Percentiles rank a stretch among this genome's conserved stretches.
Conservation (phyloP, 2,888 invertebrate species). For the Isoperla grammatica region DNA sequence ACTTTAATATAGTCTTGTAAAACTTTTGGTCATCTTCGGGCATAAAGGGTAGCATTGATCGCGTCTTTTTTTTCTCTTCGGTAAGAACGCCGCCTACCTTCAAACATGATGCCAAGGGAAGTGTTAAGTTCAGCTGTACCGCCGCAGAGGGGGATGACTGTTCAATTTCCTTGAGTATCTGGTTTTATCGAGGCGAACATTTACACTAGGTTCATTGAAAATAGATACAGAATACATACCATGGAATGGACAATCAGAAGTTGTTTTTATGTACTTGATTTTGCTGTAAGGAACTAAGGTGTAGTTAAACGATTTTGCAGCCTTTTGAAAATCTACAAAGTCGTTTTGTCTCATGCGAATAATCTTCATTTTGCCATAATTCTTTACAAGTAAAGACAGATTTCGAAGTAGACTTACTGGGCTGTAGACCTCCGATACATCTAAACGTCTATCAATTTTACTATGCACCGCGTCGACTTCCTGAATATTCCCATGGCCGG, state of each 20-base stretch:
- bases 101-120: background rate
- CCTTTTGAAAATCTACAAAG: slow-evolving; percentile 47
- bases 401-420: background rate
- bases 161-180: background rate
- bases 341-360: slow-evolving; percentile 1
- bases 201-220: background rate
- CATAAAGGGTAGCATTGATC: background rate
- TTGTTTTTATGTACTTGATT: background rate
- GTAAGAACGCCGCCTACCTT: too few relatives aligned
- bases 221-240: background rate
- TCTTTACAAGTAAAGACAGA: background rate
- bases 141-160: background rate
- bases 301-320: background rate
- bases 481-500: slow-evolving; percentile 2
- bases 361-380: background rate
- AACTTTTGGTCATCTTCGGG: background rate
- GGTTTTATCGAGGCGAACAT: background rate
- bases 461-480: slow-evolving; percentile 9
- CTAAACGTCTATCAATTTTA: background rate
- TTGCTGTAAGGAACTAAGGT: background rate
- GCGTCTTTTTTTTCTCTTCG: background rate
- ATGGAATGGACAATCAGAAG: background rate
- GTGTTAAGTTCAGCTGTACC: background rate
- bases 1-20: background rate
- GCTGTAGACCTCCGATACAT: background rate